phyloP scores from a whole-genome alignment of 2,888 invertebrate genomes.

The Drosophila antonietae region DNA sequence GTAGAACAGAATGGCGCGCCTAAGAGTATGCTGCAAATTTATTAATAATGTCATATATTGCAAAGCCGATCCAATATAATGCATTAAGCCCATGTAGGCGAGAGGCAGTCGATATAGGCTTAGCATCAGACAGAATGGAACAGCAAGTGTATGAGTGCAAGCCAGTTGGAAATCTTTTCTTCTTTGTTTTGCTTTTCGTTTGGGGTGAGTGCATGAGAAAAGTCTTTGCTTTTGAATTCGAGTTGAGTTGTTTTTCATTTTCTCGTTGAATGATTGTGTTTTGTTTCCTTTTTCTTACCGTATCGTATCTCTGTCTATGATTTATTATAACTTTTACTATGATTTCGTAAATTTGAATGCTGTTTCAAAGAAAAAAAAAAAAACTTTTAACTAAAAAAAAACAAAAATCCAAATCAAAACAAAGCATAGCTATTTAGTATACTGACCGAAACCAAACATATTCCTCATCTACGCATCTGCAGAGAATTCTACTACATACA shows the following conservation, averaged over 20 bases:
- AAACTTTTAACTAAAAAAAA: slow-evolving; percentile 12
- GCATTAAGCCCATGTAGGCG: slow-evolving; percentile 74
- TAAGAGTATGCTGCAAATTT: slow-evolving; percentile 81
- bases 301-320: slow-evolving; percentile 20
- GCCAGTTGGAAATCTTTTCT: slow-evolving; percentile 24
- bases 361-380: slow-evolving; percentile 40
- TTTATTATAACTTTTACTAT: slow-evolving; percentile 37
- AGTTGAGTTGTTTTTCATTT: slow-evolving; percentile 47
- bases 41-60: slow-evolving; percentile 83
- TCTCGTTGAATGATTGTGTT: slow-evolving; percentile 16
- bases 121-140: slow-evolving; percentile 31
- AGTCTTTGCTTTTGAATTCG: slow-evolving; percentile 57
- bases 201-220: slow-evolving; percentile 41
- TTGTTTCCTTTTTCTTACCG: slow-evolving; percentile 18
- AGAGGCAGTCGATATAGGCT: slow-evolving; percentile 42
- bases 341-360: slow-evolving; percentile 77
- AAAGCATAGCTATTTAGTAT: slow-evolving; percentile 58
- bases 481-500: slow-evolving; percentile 99
- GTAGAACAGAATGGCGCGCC: slow-evolving; percentile 52
- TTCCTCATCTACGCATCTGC: slow-evolving; percentile 84
- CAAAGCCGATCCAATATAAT: slow-evolving; percentile 81
- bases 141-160: slow-evolving; percentile 2
- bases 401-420: slow-evolving; percentile 15
- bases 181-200: slow-evolving; percentile 17
- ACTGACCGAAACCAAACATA: slow-evolving; percentile 75